phyloP scores from a whole-genome alignment of 1,140 invertebrate genomes.

The Lanistes nyassanus region DNA sequence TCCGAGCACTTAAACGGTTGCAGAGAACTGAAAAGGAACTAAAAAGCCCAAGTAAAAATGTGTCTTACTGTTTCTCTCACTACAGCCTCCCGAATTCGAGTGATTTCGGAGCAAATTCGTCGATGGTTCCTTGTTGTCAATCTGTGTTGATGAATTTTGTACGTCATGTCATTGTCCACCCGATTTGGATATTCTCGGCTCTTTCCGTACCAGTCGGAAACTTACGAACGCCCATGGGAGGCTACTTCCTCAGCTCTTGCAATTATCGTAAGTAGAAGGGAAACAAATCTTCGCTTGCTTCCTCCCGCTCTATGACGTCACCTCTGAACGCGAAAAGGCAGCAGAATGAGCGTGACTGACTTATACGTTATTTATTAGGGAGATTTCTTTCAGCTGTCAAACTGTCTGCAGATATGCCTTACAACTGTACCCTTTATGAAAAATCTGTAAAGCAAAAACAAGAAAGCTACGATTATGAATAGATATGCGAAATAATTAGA shows the following conservation, averaged over 20 bases:
- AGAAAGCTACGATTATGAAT: too few relatives aligned
- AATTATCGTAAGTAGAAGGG: neutral
- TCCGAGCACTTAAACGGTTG: neutral
- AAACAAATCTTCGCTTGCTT: neutral
- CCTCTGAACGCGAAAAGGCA: too few relatives aligned
- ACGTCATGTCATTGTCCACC: slow-evolving; percentile 30
- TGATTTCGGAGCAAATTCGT: slow-evolving; percentile 18
- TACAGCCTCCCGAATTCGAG: slow-evolving; percentile 3
- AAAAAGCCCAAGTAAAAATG: neutral
- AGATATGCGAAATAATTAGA: too few relatives aligned
- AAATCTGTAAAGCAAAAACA: too few relatives aligned
- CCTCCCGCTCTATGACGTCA: slow-evolving; percentile 18
- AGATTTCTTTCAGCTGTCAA: too few relatives aligned
- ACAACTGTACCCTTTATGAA: too few relatives aligned
- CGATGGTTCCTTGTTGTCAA: slow-evolving; percentile 28
- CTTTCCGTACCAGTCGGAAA: slow-evolving; percentile 18
- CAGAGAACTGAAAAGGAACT: neutral
- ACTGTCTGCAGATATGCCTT: too few relatives aligned
- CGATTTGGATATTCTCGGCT: slow-evolving; percentile 15
- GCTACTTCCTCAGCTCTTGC: neutral
- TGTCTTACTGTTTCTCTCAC: slow-evolving; percentile 16
- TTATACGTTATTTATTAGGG: too few relatives aligned
- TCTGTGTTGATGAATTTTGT: slow-evolving; percentile 31
- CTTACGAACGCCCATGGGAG: slow-evolving; percentile 5
- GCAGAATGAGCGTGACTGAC: too few relatives aligned